Evolutionary conservation across 2,797 vertebrate species (phyloP).

Genomic region (Aphelocoma californica): DNA sequence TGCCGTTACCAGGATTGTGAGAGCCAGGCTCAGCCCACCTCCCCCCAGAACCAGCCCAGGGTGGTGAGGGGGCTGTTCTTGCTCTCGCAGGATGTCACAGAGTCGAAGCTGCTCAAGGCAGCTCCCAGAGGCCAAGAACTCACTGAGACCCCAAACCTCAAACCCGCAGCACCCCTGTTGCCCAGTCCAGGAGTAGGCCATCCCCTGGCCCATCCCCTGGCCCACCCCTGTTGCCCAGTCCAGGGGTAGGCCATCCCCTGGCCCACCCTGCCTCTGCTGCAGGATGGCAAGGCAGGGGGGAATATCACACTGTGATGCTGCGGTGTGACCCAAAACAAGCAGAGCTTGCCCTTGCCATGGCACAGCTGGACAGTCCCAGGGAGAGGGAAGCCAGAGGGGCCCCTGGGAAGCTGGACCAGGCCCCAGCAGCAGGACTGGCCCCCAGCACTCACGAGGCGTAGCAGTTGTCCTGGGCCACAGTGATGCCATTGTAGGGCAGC

Average conservation of each 20-base stretch:
- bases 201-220: background rate
- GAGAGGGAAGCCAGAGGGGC: background rate
- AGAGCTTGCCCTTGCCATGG: rapidly evolving
- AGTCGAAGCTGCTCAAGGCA: background rate
- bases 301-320: rapidly evolving
- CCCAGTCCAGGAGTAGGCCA: background rate
- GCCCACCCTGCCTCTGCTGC: background rate
- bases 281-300: background rate
- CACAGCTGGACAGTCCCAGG: background rate
- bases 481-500: conserved; percentile 82
- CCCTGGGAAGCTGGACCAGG: background rate
- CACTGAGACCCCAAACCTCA: background rate
- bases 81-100: background rate
- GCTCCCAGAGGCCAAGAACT: background rate
- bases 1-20: rapidly evolving
- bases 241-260: background rate
- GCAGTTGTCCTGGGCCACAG: conserved; percentile 86
- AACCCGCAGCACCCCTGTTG: background rate
- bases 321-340: rapidly evolving
- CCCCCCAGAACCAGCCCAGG: background rate
- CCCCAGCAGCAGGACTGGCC: background rate
- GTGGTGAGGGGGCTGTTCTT: background rate
- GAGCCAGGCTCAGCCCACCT: background rate
- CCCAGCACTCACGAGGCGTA: conserved; percentile 82
- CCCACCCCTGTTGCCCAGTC: background rate